Evolutionary conservation across 2,797 vertebrate genomes (phyloP), one percentile per base, ranked within the genome.

Genomic region (Mus minutoides): DNA sequence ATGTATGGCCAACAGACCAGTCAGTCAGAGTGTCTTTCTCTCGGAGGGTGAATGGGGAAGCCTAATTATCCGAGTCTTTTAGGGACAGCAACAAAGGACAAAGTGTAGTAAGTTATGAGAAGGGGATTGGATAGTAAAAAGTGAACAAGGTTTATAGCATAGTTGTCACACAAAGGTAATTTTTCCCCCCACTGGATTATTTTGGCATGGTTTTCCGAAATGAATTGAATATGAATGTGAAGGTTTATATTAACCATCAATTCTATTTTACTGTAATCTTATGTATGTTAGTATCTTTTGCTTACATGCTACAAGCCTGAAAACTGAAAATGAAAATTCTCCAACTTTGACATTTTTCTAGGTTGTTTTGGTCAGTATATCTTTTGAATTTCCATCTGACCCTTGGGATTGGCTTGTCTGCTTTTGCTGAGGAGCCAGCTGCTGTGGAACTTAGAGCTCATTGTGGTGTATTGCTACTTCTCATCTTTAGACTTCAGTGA

Each of bases 341-440:
- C 31, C 77, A 86, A 60, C 67, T 93, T 60, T 40, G 2, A 67
- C 92, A 22, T 56, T 95, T 75, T 91, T 85, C 60, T 58, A 73
- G 49, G 84, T 92, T 90, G n/a, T 84, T 92, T 89, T 95, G 91
- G 34, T 85, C 90, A 88, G 34, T 82, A 12, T 73, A 26, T 89
- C 26, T 16, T 16, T 78, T 91, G 22, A 80, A 54, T 71, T 91
- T 91, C 54, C 37, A 13, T 89, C 67, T 86, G 62, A 78, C 82
- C 92, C 88, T 95, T 92, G 92, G 75, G 17, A 91, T 82, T 89
- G 94, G 0, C 46, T 78, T 89, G 37, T 88, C 24, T 34, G 17
- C 49, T 93, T 92, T n/a, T 94, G 37, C 49, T 71, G 40, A 94
- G 92, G 95, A 92, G 11, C 43, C 76, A 90, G 34, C 54, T 92